Evolutionary conservation across 2,797 vertebrate genomes (phyloP), one percentile per base, ranked within the genome.

Genomic region (Silurus lanzhouensis): DNA sequence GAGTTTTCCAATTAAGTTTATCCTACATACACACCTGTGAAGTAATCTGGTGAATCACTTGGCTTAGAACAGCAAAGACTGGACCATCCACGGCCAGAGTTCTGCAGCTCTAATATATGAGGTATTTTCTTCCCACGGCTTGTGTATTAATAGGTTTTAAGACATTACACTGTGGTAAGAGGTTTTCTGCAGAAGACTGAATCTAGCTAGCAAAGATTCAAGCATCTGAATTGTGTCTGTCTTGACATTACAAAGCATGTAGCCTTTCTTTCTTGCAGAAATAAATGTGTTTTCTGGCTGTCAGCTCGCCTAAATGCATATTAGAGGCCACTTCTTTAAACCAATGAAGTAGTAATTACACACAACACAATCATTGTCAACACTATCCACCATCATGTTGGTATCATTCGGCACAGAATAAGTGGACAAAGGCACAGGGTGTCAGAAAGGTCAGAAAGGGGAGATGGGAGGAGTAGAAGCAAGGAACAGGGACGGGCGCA

Each of bases 361-460:
- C 48, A 10, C 17, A 52, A 38, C 58, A 52, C 67, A 44, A 81
- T 76, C 58, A 64, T 22, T 25, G 60, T 58, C 46, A 64, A 25
- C 70, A 80, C 76, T 55, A 84, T 57, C 48, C 75, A 81, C 19
- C 10, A 58, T 5, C 4, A 57, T 7, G 10, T 10, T 52, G 7
- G 9, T 52, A 7, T 52, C 48, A 10, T 52, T 52, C 92, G 90
- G 87, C 87, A 86, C 85, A 61, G 14, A 82, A 48, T 52, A 72
- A 72, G 46, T 64, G 19, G 83, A 74, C 86, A 84, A 82, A 2
- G 72, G 72, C 60, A n/a, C 48, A 7, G 79, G 6, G 27, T 81
- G 71, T 84, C 17, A 55, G 27, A 48, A 64, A 83, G 77, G 80
- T 80, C 77, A 77, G 83, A 63, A 86, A 79, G 46, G 81, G 68